Evolutionary conservation across 23 tunicate species (phyloP), one percentile per base, ranked within the genome.

Genomic region (Styela plicata): DNA sequence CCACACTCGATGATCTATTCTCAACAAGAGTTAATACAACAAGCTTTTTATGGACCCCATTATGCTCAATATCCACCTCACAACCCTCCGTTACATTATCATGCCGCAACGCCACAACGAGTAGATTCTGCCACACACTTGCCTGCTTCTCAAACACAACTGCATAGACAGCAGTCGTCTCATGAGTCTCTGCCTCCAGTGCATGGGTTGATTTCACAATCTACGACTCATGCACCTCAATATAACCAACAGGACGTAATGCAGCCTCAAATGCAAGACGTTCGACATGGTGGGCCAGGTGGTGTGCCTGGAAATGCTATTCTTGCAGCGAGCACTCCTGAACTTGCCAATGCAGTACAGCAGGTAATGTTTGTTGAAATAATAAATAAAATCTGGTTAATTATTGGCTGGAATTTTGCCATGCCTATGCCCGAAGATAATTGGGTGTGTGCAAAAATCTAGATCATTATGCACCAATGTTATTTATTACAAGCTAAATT

Each of bases 1-100:
- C 97, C 97, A n/a, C 97, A 91, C 61, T 91, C 97, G 22, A 91
- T 91, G 97, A 91, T 91, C 63, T 91, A 91, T 82, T 91, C 97
- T 19, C 97, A 78, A 52, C 96, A 85, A 82, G 97, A 86, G 74
- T 83, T 87, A 23, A 64, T 90, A 37, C 89, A 91, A 36, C 97
- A 91, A 77, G 63, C 79, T 31, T 44, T 44, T 44, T 84, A 86
- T 24, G 90, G 90, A 2, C 87, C 87, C 73, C 83, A 83, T 31
- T 90, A 85, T 61, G 84, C 89, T 0, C 96, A 80, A 2, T 86
- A 91, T 82, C 87, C 97, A 2, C 90, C 70, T 19, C 97, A 91
- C 65, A 89, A 86, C 80, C 87, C 90, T 21, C 97, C 87, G 7
- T 70, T 86, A 2, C 69, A 78, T 36, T 79, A 77, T 77, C 64